A percentile compares a stretch with the other conserved stretches of the same genome.
Conservation (phyloP, 1,140 invertebrate species). For the Episyrphus balteatus region DNA sequence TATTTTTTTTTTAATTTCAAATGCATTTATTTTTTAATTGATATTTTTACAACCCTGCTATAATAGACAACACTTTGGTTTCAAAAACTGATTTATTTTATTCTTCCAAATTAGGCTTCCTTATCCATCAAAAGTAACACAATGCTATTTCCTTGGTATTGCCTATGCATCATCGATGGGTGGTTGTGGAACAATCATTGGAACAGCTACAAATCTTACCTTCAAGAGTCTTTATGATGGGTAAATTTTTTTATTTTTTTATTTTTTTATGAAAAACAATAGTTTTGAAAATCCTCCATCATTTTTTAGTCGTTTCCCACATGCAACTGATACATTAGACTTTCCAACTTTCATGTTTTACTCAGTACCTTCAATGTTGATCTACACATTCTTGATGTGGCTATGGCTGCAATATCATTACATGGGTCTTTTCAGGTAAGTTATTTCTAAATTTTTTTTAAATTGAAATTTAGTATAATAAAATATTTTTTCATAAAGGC, state of each 20-base stretch:
- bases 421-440: constrained; percentile 51
- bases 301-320: constrained; percentile 36
- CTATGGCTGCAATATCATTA: constrained; percentile 60
- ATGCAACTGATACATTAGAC: constrained; percentile 48
- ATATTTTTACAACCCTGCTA: too few relatives aligned
- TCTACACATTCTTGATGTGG: constrained; percentile 62
- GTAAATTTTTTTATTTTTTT: constrained; percentile 25
- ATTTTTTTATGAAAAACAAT: constrained; percentile 28
- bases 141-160: constrained; percentile 62
- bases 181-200: constrained; percentile 76
- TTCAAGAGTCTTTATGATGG: constrained; percentile 63
- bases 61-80: too few relatives aligned
- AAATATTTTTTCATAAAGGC: constrained; percentile 28
- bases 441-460: neutral
- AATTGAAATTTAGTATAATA: neutral
- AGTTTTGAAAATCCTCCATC: constrained; percentile 6
- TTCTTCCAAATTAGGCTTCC: constrained; percentile 37
- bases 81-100: too few relatives aligned
- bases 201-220: constrained; percentile 80
- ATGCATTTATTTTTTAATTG: too few relatives aligned
- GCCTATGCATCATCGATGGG: constrained; percentile 73
- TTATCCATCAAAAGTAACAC: constrained; percentile 51
- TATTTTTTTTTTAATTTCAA: too few relatives aligned
- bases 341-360: constrained; percentile 69
- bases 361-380: constrained; percentile 49